phyloP scores from a whole-genome alignment of 2,888 invertebrate species.

The Hanleya hanleyi region DNA sequence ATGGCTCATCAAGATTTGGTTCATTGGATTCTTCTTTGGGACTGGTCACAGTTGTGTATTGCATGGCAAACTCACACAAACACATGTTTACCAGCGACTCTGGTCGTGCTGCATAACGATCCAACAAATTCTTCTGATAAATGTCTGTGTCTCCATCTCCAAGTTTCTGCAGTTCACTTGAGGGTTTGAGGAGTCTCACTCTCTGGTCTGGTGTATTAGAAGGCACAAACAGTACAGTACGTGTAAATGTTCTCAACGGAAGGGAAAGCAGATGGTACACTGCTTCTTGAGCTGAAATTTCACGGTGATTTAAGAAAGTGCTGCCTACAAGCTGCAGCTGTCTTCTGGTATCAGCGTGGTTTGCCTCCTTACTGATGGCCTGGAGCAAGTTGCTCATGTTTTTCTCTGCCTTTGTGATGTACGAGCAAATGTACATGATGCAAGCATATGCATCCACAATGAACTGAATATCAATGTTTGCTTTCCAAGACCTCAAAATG shows the following conservation, averaged over 20 bases:
- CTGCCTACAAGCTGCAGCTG: conserved; percentile 16
- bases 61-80: too few relatives aligned
- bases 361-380: conserved; percentile 1
- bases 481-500: conserved; percentile 22
- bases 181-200: neutral
- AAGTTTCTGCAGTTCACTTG: too few relatives aligned
- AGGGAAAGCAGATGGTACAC: conserved; percentile 25
- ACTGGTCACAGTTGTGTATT: too few relatives aligned
- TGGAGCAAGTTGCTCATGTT: conserved; percentile 16
- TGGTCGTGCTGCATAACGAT: too few relatives aligned
- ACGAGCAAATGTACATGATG: too few relatives aligned
- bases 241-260: conserved; percentile 25
- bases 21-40: too few relatives aligned
- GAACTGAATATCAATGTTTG: conserved; percentile 34
- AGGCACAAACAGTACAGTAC: conserved; percentile 4
- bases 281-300: conserved; percentile 33
- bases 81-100: too few relatives aligned
- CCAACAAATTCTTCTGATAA: too few relatives aligned
- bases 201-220: neutral
- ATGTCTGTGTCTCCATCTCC: too few relatives aligned
- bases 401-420: conserved; percentile 29
- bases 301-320: conserved; percentile 25
- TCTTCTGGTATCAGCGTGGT: neutral
- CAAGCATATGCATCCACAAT: conserved; percentile 27
- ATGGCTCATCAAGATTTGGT: too few relatives aligned